A percentile compares a stretch with the other conserved stretches of the same genome.
phyloP scores from a whole-genome alignment of 2,797 vertebrate genomes.

The Malurus splendens region DNA sequence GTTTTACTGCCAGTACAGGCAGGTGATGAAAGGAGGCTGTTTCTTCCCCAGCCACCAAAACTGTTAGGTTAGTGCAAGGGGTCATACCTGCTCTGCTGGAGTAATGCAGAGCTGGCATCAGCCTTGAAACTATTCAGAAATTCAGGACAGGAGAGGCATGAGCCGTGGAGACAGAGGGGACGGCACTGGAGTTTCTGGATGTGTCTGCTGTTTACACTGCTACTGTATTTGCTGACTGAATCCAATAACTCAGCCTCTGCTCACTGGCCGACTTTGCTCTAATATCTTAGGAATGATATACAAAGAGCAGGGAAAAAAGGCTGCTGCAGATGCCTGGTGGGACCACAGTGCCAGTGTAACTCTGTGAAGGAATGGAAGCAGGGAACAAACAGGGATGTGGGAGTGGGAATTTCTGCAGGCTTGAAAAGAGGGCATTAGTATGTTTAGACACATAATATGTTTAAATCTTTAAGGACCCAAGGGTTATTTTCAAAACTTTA shows the following conservation, averaged over 20 bases:
- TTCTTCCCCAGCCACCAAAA: background rate
- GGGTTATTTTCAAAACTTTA: background rate
- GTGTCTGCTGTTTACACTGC: background rate
- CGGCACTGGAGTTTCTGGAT: background rate
- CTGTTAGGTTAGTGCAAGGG: background rate
- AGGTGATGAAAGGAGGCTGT: background rate
- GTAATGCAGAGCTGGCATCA: background rate
- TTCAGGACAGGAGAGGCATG: background rate
- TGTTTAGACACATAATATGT: background rate
- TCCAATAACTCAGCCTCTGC: background rate
- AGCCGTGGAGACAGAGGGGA: background rate
- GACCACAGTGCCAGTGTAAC: background rate
- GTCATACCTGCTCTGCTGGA: background rate
- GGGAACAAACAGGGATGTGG: background rate
- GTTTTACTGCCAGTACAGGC: background rate
- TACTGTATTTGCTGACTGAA: slow-evolving; percentile 17
- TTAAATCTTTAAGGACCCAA: background rate
- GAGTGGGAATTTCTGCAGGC: background rate
- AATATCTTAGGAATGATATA: slow-evolving; percentile 14
- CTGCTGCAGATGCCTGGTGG: background rate
- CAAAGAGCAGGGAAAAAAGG: slow-evolving; percentile 11
- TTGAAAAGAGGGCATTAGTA: background rate
- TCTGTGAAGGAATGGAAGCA: background rate
- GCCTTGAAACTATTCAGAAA: background rate
- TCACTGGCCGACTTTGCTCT: background rate